Conservation (phyloP, 2,888 invertebrate species). For the Autographa pulchrina region DNA sequence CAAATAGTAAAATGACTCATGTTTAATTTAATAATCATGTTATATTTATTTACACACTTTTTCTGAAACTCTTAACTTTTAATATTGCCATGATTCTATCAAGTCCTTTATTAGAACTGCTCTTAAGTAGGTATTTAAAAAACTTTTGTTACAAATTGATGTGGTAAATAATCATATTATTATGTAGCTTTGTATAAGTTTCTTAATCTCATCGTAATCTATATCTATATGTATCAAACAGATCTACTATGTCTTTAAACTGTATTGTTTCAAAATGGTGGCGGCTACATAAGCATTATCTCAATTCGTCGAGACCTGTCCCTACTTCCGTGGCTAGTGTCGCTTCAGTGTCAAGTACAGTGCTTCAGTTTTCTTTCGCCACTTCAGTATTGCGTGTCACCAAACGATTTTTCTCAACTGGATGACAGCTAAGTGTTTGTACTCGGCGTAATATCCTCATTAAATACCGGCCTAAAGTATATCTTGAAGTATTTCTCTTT, state of each 20-base stretch:
- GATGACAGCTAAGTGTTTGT: constrained; percentile 28
- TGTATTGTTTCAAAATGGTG: not conserved
- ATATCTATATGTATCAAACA: not conserved
- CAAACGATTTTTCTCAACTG: constrained; percentile 35
- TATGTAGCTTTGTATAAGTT: too few relatives aligned
- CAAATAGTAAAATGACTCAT: too few relatives aligned
- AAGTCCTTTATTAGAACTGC: too few relatives aligned
- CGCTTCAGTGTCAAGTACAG: constrained; percentile 40
- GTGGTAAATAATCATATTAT: too few relatives aligned
- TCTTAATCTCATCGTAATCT: too few relatives aligned
- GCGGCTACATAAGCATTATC: constrained; percentile 19
- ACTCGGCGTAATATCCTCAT: constrained; percentile 25
- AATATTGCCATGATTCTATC: too few relatives aligned
- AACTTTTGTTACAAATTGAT: too few relatives aligned
- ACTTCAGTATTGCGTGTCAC: constrained; percentile 41
- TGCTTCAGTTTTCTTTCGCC: constrained; percentile 51
- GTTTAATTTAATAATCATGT: too few relatives aligned
- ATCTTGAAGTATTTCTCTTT: constrained; percentile 10
- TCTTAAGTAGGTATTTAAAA: too few relatives aligned
- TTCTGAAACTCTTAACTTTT: too few relatives aligned
- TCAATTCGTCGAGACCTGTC: constrained; percentile 15
- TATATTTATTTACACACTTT: too few relatives aligned
- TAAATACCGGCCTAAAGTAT: constrained; percentile 1
- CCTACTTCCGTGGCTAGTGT: constrained; percentile 16
- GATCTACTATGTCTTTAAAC: not conserved